Percentiles rank a stretch among this genome's conserved stretches.
phyloP scores from a whole-genome alignment of 2,888 invertebrate species.

The Yponomeuta malinellus region DNA sequence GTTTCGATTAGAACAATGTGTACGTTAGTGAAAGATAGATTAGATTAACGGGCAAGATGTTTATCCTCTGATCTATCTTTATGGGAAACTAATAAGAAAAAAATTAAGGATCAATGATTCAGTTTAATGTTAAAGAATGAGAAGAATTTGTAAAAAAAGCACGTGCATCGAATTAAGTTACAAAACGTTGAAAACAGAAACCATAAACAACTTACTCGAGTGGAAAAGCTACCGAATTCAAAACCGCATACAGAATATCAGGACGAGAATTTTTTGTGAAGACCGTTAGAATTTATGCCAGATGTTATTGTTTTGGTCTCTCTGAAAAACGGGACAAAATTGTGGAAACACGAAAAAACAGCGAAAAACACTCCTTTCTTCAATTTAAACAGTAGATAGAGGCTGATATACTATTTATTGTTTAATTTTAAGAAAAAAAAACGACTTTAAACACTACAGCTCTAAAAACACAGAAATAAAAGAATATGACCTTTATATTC shows the following conservation, averaged over 20 bases:
- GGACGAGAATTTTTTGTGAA: conserved; percentile 55
- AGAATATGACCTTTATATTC: too few relatives aligned
- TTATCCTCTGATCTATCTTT: not conserved
- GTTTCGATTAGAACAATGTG: conserved; percentile 23
- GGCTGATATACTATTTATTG: too few relatives aligned
- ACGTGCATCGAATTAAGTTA: conserved; percentile 3
- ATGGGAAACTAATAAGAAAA: conserved; percentile 5
- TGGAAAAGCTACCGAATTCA: conserved; percentile 68
- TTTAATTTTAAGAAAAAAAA: too few relatives aligned
- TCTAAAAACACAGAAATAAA: too few relatives aligned
- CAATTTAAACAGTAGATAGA: too few relatives aligned
- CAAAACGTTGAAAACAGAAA: conserved; percentile 11
- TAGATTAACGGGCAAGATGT: not conserved
- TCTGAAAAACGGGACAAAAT: not conserved
- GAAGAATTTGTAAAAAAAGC: not conserved
- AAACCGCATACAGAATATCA: conserved; percentile 28
- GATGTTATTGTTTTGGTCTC: conserved; percentile 58
- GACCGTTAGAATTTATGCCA: conserved; percentile 61
- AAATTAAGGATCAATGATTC: not conserved
- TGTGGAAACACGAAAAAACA: not conserved
- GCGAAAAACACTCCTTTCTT: too few relatives aligned
- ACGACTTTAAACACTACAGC: too few relatives aligned
- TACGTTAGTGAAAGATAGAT: not conserved
- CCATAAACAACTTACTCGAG: conserved; percentile 35
- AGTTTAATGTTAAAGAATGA: not conserved